phyloP scores from a whole-genome alignment of 2,113 vertebrate species.

The Vulpes lagopus region DNA sequence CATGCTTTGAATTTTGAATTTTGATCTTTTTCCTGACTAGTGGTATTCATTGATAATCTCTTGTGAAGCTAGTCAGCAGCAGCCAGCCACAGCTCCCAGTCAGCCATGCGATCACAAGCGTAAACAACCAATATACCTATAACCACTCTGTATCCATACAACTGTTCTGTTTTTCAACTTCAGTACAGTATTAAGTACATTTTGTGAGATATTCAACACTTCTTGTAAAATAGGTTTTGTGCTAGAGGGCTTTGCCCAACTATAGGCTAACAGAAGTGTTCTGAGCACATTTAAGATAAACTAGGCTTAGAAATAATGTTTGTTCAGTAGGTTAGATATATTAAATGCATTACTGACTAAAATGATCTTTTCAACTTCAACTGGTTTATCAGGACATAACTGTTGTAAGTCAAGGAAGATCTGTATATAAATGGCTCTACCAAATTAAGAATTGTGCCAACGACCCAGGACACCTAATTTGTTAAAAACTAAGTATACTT shows the following conservation, averaged over 20 bases:
- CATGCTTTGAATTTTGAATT: not conserved
- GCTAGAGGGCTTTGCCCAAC: not conserved
- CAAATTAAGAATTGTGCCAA: not conserved
- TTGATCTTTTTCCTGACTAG: not conserved
- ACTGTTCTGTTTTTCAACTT: not conserved
- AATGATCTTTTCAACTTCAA: not conserved
- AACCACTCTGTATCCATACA: not conserved
- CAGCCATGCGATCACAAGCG: not conserved
- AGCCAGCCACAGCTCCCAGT: not conserved
- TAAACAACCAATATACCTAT: not conserved
- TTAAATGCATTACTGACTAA: not conserved
- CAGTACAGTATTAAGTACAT: not conserved
- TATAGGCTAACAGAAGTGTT: not conserved
- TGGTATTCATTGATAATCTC: not conserved
- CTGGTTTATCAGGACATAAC: not conserved
- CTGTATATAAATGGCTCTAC: not conserved
- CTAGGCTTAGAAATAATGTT: not conserved
- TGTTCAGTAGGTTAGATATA: not conserved
- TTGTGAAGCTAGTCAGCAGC: not conserved
- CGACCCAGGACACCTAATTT: not conserved
- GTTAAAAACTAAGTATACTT: not conserved
- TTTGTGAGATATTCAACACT: not conserved
- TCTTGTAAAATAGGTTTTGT: not conserved
- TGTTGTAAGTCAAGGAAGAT: not conserved
- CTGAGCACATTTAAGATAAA: not conserved